Percentiles rank a stretch among this genome's conserved stretches.
phyloP scores from a whole-genome alignment of 1,140 invertebrate genomes.

The Procambarus clarkii region DNA sequence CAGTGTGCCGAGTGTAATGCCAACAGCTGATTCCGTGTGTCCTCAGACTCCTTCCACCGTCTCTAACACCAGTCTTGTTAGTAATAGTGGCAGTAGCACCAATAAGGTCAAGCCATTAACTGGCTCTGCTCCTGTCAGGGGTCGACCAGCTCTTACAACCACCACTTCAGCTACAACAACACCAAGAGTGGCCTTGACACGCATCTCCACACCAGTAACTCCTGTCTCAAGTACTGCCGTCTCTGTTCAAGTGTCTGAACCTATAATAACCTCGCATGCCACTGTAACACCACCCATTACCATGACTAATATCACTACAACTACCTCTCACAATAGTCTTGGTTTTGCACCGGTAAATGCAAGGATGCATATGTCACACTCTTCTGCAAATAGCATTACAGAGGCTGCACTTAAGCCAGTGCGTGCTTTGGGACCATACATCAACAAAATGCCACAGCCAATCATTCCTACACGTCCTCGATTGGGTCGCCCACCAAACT shows the following conservation, averaged over 20 bases:
- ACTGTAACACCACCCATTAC: not conserved
- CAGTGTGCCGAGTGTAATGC: not conserved
- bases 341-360: constrained; percentile 36
- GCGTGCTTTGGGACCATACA: not conserved
- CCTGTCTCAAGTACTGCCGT: constrained; percentile 27
- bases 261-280: constrained; percentile 3
- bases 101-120: not conserved
- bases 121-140: constrained; percentile 1
- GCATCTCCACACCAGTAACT: constrained; percentile 37
- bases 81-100: constrained; percentile 3
- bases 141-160: constrained; percentile 47
- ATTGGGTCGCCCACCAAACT: constrained; percentile 55
- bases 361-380: constrained; percentile 26
- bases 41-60: not conserved
- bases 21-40: not conserved
- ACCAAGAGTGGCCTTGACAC: constrained; percentile 41
- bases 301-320: constrained; percentile 31
- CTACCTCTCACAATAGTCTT: constrained; percentile 23
- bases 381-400: not conserved
- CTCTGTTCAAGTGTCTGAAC: constrained; percentile 12
- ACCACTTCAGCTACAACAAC: constrained; percentile 64
- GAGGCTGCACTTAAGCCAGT: constrained; percentile 11
- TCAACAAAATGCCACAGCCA: constrained; percentile 41
- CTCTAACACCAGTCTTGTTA: not conserved
- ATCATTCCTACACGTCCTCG: constrained; percentile 56